phyloP scores from a whole-genome alignment of 2,113 vertebrate species.

The Eupsittula cactorum region DNA sequence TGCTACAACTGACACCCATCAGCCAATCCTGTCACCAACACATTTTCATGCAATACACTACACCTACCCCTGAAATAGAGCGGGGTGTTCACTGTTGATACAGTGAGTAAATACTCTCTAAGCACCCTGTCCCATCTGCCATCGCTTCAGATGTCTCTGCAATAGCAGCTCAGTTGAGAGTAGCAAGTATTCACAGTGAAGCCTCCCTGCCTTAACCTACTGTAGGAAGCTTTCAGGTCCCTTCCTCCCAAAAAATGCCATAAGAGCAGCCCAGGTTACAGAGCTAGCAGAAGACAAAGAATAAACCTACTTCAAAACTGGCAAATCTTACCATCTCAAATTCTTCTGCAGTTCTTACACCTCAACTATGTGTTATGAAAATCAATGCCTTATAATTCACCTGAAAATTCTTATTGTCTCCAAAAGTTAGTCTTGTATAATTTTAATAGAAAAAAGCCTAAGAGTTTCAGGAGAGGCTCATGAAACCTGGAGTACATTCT shows the following conservation, averaged over 20 bases:
- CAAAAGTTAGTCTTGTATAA: not conserved
- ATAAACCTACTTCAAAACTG: not conserved
- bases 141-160: not conserved
- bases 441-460: not conserved
- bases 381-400: not conserved
- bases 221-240: not conserved
- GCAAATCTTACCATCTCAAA: not conserved
- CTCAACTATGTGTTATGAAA: not conserved
- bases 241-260: not conserved
- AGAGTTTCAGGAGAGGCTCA: not conserved
- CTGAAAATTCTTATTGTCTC: not conserved
- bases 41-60: not conserved
- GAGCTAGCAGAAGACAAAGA: not conserved
- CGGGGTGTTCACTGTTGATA: fast-evolving
- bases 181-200: not conserved
- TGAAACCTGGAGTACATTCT: not conserved
- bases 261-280: not conserved
- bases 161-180: not conserved
- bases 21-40: not conserved
- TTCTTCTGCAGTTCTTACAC: not conserved
- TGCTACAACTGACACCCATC: not conserved
- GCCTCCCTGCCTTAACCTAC: not conserved
- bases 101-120: not conserved
- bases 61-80: not conserved
- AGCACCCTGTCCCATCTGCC: not conserved